Evolutionary conservation across 2,113 vertebrate genomes (phyloP).

Genomic region (Tor tambroides): DNA sequence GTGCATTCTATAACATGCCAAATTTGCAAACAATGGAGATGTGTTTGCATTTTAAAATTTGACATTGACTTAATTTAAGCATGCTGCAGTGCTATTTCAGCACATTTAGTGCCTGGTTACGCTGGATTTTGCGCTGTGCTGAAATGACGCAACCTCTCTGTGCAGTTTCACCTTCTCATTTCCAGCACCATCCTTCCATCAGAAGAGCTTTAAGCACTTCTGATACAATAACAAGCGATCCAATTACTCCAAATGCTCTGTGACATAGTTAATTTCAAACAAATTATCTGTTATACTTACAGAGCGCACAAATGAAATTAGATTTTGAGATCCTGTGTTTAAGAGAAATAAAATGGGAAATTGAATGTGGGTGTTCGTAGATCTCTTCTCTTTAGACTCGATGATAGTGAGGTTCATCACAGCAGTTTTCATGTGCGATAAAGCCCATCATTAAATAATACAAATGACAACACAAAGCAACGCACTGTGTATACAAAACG

Average conservation of each 20-base stretch:
- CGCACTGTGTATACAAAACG: conserved; percentile 13
- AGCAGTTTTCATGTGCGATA: conserved; percentile 35
- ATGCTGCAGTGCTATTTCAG: neutral
- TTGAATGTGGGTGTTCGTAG: neutral
- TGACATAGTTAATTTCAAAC: conserved; percentile 52
- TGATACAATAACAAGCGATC: conserved; percentile 44
- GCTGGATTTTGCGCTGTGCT: neutral
- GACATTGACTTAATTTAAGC: neutral
- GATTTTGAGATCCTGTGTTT: conserved; percentile 40
- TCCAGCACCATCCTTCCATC: neutral
- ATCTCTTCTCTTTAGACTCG: conserved; percentile 15
- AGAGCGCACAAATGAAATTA: conserved; percentile 8
- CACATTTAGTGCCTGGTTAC: neutral
- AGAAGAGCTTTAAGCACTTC: conserved; percentile 36
- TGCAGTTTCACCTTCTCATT: neutral
- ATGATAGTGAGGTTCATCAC: conserved; percentile 25
- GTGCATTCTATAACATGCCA: neutral
- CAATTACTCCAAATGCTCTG: conserved; percentile 44
- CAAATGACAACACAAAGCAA: conserved; percentile 31
- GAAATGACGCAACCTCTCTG: neutral
- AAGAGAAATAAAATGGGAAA: conserved; percentile 29
- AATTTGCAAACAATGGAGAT: neutral
- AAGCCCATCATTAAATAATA: conserved; percentile 40
- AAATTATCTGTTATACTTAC: conserved; percentile 53
- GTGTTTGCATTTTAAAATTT: neutral